Conservation (phyloP, 1,140 invertebrate genomes). For the Cyphomyrmex costatus region DNA sequence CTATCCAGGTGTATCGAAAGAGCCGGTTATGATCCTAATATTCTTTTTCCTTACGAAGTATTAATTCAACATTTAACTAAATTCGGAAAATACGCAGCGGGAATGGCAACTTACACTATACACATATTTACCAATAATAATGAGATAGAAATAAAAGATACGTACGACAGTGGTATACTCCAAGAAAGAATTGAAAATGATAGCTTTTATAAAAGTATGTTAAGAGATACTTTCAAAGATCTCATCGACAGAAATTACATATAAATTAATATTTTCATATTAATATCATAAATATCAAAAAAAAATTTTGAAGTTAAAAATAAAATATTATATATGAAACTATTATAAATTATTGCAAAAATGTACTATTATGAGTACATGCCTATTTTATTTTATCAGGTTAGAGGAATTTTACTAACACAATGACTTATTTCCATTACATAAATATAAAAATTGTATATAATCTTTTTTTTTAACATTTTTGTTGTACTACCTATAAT, state of each 20-base stretch:
- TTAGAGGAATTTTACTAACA: background rate
- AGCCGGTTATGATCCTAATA: conserved; percentile 74
- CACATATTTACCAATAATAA: conserved; percentile 66
- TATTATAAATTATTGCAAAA: background rate
- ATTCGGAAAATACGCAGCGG: conserved; percentile 74
- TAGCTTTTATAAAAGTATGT: conserved; percentile 57
- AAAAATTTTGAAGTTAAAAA: background rate
- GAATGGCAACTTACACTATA: conserved; percentile 67
- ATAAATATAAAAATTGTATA: background rate
- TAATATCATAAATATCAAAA: background rate
- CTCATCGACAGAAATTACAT: conserved; percentile 73
- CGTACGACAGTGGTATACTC: conserved; percentile 10
- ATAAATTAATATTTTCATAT: conserved; percentile 28
- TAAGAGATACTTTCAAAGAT: conserved; percentile 69
- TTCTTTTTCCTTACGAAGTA: conserved; percentile 76
- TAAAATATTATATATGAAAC: background rate
- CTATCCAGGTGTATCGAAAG: conserved; percentile 78
- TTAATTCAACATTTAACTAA: conserved; percentile 73
- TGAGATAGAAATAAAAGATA: conserved; percentile 27
- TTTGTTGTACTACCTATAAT: background rate
- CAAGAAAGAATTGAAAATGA: conserved; percentile 59
- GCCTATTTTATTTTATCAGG: background rate
- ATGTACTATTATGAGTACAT: background rate
- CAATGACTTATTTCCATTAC: background rate
- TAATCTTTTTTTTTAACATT: background rate